Base-by-base conservation (phyloP, 2,888 invertebrate species). In the Andrena minutula region DNA sequence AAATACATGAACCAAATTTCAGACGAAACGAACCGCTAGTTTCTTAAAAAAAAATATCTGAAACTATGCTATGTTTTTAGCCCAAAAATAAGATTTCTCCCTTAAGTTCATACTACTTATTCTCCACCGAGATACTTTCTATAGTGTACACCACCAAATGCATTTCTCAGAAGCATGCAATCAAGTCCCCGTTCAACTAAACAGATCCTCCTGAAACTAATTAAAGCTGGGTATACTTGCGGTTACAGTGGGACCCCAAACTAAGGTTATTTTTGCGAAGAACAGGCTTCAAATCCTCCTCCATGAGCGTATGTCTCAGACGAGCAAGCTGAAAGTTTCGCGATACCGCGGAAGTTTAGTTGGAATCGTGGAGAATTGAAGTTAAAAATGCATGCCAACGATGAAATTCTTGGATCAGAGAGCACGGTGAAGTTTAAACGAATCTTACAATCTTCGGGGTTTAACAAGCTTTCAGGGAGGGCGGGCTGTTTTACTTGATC, bases 341-440 rank as follows among this genome's bases (percentile, higher is more conserved):
- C 41, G 41, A 8, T 70, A 41, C 10, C 35, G 20, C 20, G 26
- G n/a, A 58, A 56, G 47, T 74, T 68, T 41, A n/a, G 28, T 8
- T 30, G 20, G 6, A 35, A 6, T 20, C 32, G n/a, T 10, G 51
- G n/a, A 8, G 35, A 58, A 73, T 64, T 51, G 30, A 72, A 72
- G 56, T 75, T 75, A 76, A 68, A 78, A 78, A 69, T 12, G 75
- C 66, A 61, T 53, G 63, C 47, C 63, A 41, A 12, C 63, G 20
- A 28, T 28, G 63, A 69, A 64, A 49, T 64, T 58, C 5, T 10
- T 23, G 60, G 63, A 53, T 60, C 41, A 63, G 41, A n/a, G 58
- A 32, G 6, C 68, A 61, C 58, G 64, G 69, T 58, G 56, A 79
- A 79, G 61, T 77, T 79, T 69, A 77, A 79, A 77, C 7, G 77